Percentiles rank a stretch among this genome's conserved stretches.
Evolutionary conservation across 2,113 vertebrate genomes (phyloP).

Genomic region (Zeus faber): DNA sequence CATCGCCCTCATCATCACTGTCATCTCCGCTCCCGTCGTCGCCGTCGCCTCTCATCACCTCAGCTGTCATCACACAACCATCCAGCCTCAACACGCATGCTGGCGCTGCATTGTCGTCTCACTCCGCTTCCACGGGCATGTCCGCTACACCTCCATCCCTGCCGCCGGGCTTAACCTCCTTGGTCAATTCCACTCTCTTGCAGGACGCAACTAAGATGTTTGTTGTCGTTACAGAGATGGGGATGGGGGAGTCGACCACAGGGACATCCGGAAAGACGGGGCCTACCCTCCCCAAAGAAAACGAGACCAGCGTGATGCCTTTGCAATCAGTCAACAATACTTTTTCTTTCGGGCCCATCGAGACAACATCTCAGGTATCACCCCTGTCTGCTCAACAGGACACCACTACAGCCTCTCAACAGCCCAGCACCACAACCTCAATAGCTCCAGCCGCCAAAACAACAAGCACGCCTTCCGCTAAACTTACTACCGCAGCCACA

Average conservation of each 20-base stretch:
- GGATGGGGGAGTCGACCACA: constrained; percentile 60
- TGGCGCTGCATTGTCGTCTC: constrained; percentile 1
- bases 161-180: constrained; percentile 24
- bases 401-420: constrained; percentile 57
- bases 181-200: constrained; percentile 12
- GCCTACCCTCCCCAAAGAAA: constrained; percentile 65
- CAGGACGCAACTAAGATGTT: constrained; percentile 37
- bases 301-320: constrained; percentile 64
- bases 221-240: constrained; percentile 65
- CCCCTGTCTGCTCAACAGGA: constrained; percentile 58
- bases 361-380: constrained; percentile 66
- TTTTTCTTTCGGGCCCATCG: constrained; percentile 32
- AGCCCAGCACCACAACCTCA: constrained; percentile 62
- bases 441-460: constrained; percentile 48
- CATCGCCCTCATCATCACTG: background rate
- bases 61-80: constrained; percentile 1
- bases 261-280: constrained; percentile 66
- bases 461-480: constrained; percentile 43
- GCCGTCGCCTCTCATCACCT: constrained; percentile 1
- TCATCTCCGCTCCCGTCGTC: constrained; percentile 1
- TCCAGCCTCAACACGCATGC: constrained; percentile 14
- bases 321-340: constrained; percentile 44
- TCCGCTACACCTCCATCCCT: constrained; percentile 4
- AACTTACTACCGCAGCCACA: constrained; percentile 56
- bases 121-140: constrained; percentile 1